phyloP scores from a whole-genome alignment of 2,888 invertebrate genomes.

The Parnassius smintheus region DNA sequence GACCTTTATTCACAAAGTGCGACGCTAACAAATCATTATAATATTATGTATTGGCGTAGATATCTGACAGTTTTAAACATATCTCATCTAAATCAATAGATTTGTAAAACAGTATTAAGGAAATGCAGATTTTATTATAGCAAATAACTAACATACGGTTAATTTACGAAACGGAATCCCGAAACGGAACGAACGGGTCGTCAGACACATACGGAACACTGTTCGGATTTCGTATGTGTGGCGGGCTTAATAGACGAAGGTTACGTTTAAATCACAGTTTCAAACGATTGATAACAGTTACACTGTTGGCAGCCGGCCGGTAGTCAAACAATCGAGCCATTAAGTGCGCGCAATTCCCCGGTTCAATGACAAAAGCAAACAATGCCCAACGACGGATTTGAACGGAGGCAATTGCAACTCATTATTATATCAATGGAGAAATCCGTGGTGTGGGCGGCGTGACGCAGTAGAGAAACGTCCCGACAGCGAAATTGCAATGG shows the following conservation, averaged over 20 bases:
- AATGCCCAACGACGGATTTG: conserved; percentile 54
- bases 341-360: conserved; percentile 53
- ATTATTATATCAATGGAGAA: conserved; percentile 72
- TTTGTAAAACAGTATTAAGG: too few species aligned
- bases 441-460: conserved; percentile 64
- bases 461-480: conserved; percentile 52
- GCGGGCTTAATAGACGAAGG: too few species aligned
- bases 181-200: too few species aligned
- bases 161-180: too few species aligned
- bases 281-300: conserved; percentile 20
- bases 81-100: too few species aligned
- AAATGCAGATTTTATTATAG: too few species aligned
- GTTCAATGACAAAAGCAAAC: conserved; percentile 68
- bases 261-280: background rate
- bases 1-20: conserved; percentile 5
- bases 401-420: conserved; percentile 58
- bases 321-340: conserved; percentile 44
- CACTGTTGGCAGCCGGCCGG: conserved; percentile 38
- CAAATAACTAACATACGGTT: too few species aligned
- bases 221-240: too few species aligned
- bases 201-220: too few species aligned
- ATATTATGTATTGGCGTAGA: background rate
- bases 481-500: conserved; percentile 45
- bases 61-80: too few species aligned
- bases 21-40: conserved; percentile 7